phyloP scores from a whole-genome alignment of 2,888 invertebrate genomes.

The Drosophila kanekoi region DNA sequence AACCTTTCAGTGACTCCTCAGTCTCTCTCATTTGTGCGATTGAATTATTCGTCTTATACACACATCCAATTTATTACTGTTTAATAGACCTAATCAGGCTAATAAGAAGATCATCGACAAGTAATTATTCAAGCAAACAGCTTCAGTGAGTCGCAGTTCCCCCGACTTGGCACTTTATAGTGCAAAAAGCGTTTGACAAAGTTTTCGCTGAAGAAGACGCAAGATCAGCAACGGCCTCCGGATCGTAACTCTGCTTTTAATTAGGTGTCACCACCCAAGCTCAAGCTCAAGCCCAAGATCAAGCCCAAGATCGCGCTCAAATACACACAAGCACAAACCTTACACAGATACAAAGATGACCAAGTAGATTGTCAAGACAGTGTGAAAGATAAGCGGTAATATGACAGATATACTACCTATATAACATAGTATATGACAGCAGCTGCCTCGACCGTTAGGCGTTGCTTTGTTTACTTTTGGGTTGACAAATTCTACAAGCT shows the following conservation, averaged over 20 bases:
- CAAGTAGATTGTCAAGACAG: slow-evolving; percentile 43
- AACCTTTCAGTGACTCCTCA: too few relatives aligned
- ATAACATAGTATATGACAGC: slow-evolving; percentile 8
- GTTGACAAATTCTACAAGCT: slow-evolving; percentile 20
- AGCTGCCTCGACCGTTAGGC: slow-evolving; percentile 62
- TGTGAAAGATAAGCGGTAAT: slow-evolving; percentile 73
- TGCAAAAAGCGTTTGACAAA: slow-evolving; percentile 25
- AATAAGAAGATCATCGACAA: not conserved
- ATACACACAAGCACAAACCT: slow-evolving; percentile 6
- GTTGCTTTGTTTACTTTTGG: slow-evolving; percentile 51
- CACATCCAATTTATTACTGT: not conserved
- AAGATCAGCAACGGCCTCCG: slow-evolving; percentile 17
- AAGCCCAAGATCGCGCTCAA: slow-evolving; percentile 14
- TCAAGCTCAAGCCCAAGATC: slow-evolving; percentile 13
- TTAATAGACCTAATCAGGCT: not conserved
- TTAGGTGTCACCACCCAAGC: slow-evolving; percentile 52
- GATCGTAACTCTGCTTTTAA: slow-evolving; percentile 46
- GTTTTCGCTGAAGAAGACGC: slow-evolving; percentile 7
- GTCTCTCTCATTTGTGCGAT: too few relatives aligned
- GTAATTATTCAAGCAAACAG: slow-evolving; percentile 2
- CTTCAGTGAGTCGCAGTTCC: not conserved
- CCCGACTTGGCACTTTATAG: slow-evolving; percentile 2
- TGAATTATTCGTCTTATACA: too few relatives aligned
- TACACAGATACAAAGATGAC: slow-evolving; percentile 20
- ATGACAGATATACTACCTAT: slow-evolving; percentile 39